Conservation (phyloP, 2,797 vertebrate species). For the Falco naumanni region DNA sequence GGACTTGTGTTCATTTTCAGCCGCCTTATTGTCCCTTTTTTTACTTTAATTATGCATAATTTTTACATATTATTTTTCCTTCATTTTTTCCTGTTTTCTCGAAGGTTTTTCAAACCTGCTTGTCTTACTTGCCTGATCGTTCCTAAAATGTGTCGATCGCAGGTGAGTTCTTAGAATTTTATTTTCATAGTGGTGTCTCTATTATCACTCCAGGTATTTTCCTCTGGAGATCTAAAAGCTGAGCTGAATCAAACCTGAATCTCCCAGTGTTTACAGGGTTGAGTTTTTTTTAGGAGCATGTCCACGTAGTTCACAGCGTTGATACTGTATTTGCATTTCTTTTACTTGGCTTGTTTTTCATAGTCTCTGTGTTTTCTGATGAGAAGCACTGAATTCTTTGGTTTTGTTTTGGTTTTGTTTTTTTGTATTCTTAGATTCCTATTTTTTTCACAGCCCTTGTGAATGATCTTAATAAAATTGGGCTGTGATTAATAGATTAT, state of each 20-base stretch:
- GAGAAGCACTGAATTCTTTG: neutral
- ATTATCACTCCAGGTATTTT: neutral
- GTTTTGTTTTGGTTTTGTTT: neutral
- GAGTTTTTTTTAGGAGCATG: neutral
- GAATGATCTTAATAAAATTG: neutral
- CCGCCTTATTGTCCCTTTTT: neutral
- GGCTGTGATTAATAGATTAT: neutral
- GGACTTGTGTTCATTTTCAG: neutral
- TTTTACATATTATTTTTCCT: neutral
- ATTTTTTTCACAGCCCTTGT: neutral
- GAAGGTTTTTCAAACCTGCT: neutral
- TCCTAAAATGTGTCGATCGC: neutral
- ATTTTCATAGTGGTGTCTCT: neutral
- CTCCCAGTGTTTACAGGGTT: neutral
- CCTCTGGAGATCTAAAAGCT: neutral
- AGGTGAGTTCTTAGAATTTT: neutral
- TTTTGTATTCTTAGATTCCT: neutral
- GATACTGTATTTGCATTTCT: neutral
- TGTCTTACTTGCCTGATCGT: neutral
- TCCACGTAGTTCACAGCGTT: rapidly evolving
- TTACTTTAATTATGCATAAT: neutral
- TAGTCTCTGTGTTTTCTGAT: neutral
- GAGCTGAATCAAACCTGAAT: neutral
- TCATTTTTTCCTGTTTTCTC: neutral
- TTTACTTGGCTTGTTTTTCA: neutral